Percentiles rank a stretch among this genome's conserved stretches.
phyloP scores from a whole-genome alignment of 2,797 vertebrate genomes.

The Oryzias sinensis region DNA sequence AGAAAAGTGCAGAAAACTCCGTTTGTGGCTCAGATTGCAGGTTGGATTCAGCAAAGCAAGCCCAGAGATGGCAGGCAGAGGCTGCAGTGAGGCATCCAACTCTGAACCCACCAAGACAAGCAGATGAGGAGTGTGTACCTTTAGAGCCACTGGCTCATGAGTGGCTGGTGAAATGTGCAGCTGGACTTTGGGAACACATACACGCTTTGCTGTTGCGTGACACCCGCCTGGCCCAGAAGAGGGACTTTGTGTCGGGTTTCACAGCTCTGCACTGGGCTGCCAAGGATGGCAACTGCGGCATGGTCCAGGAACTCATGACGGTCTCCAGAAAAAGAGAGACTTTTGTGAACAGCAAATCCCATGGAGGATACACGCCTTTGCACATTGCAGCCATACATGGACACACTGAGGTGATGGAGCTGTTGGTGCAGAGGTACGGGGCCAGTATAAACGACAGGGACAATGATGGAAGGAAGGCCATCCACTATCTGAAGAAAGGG shows the following conservation, averaged over 20 bases:
- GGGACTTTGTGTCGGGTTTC: conserved; percentile 93
- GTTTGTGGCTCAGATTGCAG: conserved; percentile 12
- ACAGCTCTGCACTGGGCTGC: conserved; percentile 94
- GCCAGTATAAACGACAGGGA: conserved; percentile 84
- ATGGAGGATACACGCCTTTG: conserved; percentile 90
- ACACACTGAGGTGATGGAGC: conserved; percentile 72
- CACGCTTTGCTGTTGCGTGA: conserved; percentile 83
- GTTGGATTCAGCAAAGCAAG: conserved; percentile 34
- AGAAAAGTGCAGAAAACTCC: too few relatives aligned
- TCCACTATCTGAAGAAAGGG: conserved; percentile 82
- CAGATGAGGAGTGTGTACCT: conserved; percentile 78
- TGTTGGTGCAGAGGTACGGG: conserved; percentile 80
- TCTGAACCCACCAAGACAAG: conserved; percentile 55
- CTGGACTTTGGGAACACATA: conserved; percentile 87
- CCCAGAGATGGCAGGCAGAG: conserved; percentile 41
- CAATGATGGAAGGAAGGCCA: conserved; percentile 87
- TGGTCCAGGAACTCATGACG: conserved; percentile 82
- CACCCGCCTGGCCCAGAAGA: conserved; percentile 77
- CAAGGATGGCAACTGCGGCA: conserved; percentile 85
- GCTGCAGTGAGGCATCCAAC: conserved; percentile 52
- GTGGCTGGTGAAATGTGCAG: conserved; percentile 86
- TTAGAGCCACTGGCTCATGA: conserved; percentile 84
- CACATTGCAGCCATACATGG: conserved; percentile 91
- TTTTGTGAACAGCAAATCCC: conserved; percentile 76
- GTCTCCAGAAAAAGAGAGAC: conserved; percentile 70